Evolutionary conservation across 2,888 invertebrate genomes (phyloP).

Genomic region (Clanis bilineata): DNA sequence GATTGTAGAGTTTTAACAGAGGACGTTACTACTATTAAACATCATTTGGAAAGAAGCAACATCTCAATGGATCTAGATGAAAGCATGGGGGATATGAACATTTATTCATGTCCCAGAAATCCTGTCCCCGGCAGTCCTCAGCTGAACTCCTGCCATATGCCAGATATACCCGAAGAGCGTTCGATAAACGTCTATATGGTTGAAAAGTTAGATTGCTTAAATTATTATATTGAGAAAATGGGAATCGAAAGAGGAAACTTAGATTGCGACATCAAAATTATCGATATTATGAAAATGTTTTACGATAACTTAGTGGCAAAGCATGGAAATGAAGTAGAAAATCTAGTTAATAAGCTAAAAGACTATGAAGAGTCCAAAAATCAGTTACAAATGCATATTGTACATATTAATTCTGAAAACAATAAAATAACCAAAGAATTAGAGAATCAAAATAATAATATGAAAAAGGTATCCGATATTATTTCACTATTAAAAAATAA

Average conservation of each 20-base stretch:
- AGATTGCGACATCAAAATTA: constrained; percentile 48
- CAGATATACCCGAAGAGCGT: constrained; percentile 49
- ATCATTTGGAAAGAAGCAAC: constrained; percentile 62
- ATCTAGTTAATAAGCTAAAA: constrained; percentile 60
- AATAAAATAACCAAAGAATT: constrained; percentile 42
- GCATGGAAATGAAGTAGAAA: constrained; percentile 64
- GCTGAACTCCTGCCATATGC: constrained; percentile 41
- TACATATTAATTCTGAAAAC: constrained; percentile 38
- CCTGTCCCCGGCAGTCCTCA: constrained; percentile 32
- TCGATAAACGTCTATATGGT: constrained; percentile 44
- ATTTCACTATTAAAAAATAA: constrained; percentile 46
- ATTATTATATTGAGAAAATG: constrained; percentile 58
- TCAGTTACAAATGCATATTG: constrained; percentile 43
- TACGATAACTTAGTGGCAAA: constrained; percentile 51
- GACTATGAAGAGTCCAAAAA: constrained; percentile 54
- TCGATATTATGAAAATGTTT: constrained; percentile 67
- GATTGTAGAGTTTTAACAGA: constrained; percentile 70
- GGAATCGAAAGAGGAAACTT: constrained; percentile 44
- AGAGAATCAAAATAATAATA: constrained; percentile 42
- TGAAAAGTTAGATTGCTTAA: constrained; percentile 63
- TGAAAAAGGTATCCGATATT: constrained; percentile 38
- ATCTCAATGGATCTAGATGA: constrained; percentile 66
- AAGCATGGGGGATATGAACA: constrained; percentile 51
- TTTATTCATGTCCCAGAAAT: constrained; percentile 43
- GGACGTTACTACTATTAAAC: constrained; percentile 70